phyloP scores from a whole-genome alignment of 2,888 invertebrate genomes.

The Callyntrura sp. region DNA sequence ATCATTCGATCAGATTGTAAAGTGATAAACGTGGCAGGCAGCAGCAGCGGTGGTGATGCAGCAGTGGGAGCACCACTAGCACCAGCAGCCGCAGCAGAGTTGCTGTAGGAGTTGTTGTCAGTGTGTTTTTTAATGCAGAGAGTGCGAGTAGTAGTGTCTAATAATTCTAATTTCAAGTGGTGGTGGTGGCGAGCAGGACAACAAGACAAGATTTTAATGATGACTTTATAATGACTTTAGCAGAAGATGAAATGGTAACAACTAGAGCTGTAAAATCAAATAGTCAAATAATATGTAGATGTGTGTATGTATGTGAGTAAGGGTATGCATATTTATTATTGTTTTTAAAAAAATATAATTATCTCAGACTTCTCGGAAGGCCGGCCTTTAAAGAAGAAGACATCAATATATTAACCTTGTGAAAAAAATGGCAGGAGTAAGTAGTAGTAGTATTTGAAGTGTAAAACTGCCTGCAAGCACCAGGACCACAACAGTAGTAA shows the following conservation, averaged over 20 bases:
- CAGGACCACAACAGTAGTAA: too few species aligned
- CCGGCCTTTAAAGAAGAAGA: slow-evolving; percentile 4
- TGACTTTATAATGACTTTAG: slow-evolving; percentile 34
- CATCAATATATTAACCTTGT: not conserved
- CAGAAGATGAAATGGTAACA: slow-evolving; percentile 17
- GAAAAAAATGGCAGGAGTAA: too few species aligned
- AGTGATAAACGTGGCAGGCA: not conserved
- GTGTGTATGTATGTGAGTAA: too few species aligned
- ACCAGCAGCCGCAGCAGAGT: not conserved
- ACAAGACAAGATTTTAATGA: slow-evolving; percentile 29
- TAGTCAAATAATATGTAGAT: not conserved
- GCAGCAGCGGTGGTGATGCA: not conserved
- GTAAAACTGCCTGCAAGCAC: not conserved
- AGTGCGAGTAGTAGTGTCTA: too few species aligned
- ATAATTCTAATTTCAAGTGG: slow-evolving; percentile 25
- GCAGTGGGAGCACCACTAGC: not conserved
- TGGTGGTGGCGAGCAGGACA: slow-evolving; percentile 7
- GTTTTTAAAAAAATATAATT: not conserved
- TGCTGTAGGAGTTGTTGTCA: not conserved
- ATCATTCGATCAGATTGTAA: slow-evolving; percentile 32
- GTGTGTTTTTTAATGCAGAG: not conserved
- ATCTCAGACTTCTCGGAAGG: slow-evolving; percentile 8
- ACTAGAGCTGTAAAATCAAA: not conserved
- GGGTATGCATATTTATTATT: too few species aligned
- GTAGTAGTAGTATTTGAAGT: not conserved